A percentile compares a stretch with the other conserved stretches of the same genome.
phyloP scores from a whole-genome alignment of 37 sponge, comb jelly and placozoan genomes.

The Diacarnus erythraeanus region DNA sequence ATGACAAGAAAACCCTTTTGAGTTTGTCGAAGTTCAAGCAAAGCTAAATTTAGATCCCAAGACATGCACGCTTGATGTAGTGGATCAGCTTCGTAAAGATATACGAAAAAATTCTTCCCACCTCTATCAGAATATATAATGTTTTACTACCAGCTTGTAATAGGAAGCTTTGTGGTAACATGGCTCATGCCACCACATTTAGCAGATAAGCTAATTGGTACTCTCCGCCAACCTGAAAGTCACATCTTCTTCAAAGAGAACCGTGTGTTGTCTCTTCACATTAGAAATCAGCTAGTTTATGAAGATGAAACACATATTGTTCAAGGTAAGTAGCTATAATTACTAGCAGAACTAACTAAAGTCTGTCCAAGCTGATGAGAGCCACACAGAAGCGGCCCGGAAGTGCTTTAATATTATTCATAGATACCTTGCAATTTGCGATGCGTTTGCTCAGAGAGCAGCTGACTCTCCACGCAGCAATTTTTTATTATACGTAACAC shows the following conservation, averaged over 20 bases:
- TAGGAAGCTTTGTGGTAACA: not conserved
- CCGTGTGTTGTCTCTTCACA: not conserved
- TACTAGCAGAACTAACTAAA: too few relatives aligned
- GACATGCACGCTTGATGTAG: not conserved
- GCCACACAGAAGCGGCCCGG: too few relatives aligned
- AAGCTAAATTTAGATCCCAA: not conserved
- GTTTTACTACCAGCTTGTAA: not conserved
- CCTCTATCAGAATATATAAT: not conserved
- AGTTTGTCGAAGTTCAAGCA: not conserved
- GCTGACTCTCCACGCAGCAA: too few relatives aligned
- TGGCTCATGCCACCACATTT: not conserved
- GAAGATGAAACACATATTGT: too few relatives aligned
- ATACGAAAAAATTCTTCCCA: not conserved
- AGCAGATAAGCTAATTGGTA: too few relatives aligned
- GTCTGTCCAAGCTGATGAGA: too few relatives aligned
- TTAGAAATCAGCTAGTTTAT: too few relatives aligned
- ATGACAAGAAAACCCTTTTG: not conserved
- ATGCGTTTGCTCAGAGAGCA: too few relatives aligned
- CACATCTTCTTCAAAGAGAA: not conserved
- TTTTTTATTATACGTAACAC: too few relatives aligned
- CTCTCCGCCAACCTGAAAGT: not conserved
- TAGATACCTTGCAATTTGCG: too few relatives aligned
- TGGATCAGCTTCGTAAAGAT: not conserved
- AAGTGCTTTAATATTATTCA: too few relatives aligned
- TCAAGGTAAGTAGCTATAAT: too few relatives aligned